These are phyloP conservation scores for Malurus alboscapulatus DNA, from an alignment of 2,113 vertebrate species.

Conservation along the genomic window DNA sequence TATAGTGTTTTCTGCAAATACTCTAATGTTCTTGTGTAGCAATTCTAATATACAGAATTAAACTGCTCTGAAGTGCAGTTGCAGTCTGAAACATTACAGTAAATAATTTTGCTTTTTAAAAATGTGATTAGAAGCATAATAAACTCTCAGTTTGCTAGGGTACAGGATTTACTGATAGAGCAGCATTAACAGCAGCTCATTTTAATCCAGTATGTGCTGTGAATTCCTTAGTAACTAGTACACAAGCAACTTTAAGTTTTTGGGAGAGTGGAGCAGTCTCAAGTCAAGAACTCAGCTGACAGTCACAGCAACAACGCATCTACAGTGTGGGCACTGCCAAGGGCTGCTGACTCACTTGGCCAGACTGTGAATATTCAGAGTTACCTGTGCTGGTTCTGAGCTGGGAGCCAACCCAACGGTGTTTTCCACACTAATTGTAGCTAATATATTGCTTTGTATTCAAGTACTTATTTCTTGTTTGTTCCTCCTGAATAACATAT, in stretches of 20 bases:
- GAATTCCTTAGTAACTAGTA: not conserved
- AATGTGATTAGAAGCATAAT: not conserved
- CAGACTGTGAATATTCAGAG: not conserved
- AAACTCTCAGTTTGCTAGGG: not conserved
- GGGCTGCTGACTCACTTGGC: not conserved
- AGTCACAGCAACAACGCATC: not conserved
- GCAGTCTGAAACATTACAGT: not conserved
- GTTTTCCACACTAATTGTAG: not conserved
- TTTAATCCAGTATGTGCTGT: not conserved
- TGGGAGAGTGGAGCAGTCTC: not conserved
- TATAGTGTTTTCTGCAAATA: not conserved
- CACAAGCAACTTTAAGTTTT: not conserved
- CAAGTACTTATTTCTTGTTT: not conserved
- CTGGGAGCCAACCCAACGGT: not conserved
- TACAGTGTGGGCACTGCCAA: not conserved
- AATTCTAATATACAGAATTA: not conserved
- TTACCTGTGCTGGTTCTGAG: not conserved
- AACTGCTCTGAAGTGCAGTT: not conserved
- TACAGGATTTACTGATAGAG: not conserved
- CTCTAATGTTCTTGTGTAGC: not conserved
- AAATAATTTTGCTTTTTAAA: not conserved
- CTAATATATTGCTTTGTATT: not conserved
- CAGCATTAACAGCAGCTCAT: not conserved
- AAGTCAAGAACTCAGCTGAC: rapidly evolving
- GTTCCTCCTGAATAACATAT: not conserved